Base-by-base conservation (phyloP, 2,113 vertebrate species). In the Brachionichthys hirsutus region DNA sequence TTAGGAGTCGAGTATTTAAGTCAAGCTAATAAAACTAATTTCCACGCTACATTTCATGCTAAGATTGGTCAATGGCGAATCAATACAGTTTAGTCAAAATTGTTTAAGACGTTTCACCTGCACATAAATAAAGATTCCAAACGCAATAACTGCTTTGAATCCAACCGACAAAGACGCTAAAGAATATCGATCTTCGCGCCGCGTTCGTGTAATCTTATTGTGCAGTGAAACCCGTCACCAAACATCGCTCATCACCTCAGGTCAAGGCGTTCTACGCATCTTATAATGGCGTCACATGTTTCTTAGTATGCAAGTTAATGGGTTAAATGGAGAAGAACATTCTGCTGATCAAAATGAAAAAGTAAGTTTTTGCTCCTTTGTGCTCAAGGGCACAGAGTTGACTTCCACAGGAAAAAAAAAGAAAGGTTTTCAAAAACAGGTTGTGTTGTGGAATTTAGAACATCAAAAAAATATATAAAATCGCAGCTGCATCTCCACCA, bases 221-320 rank as follows among this genome's bases (percentile, higher is more conserved):
- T 12, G 12, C 47, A 35, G 36, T 42, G 18, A 59, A 64, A 62
- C 12, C n/a, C 1, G 0, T 58, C 50, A 54, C 41, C 40, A 63
- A 52, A 45, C n/a, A 1, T 4, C 15, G 22, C 19, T 46, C 59
- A 13, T 59, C 45, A 55, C 49, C 55, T 57, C 20, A 34, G 62
- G 60, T 30, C 60, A 62, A 72, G 61, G 60, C 41, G 42, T 61
- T 52, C 18, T 5, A 14, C 35, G 20, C 4, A 18, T 20, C 12
- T 54, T 24, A 10, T 40, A 49, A 49, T 34, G 14, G 51, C 10
- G 65, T 58, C 36, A 44, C 6, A 22, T 8, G 10, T 30, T 55
- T 55, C 18, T 58, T 18, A 19, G 49, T 14, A 38, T 22, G 20
- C 43, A 40, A 49, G 30, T 42, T 55, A 36, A n/a, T 5, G 35